Evolutionary conservation across 1,140 invertebrate species (phyloP).

Genomic region (Drosophila leontia): DNA sequence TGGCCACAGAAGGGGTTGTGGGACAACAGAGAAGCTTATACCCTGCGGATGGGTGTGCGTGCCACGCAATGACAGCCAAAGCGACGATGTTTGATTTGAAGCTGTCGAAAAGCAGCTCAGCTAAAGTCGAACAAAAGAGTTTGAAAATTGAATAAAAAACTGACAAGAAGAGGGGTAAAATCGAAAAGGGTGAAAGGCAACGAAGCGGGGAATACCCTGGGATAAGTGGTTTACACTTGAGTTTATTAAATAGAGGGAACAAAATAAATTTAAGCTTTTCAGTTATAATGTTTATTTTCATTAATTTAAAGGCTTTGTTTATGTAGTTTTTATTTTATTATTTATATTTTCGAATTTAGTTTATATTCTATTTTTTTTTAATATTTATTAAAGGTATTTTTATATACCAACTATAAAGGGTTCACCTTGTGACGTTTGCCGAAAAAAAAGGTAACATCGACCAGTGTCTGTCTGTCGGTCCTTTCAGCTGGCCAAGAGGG

Average conservation of each 20-base stretch:
- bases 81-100: slow-evolving; percentile 72
- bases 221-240: slow-evolving; percentile 14
- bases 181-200: slow-evolving; percentile 11
- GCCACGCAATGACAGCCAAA: slow-evolving; percentile 65
- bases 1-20: not conserved
- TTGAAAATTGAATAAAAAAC: slow-evolving; percentile 20
- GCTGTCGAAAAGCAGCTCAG: slow-evolving; percentile 66
- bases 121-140: slow-evolving; percentile 17
- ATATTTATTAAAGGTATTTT: too few relatives aligned
- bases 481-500: slow-evolving; percentile 20
- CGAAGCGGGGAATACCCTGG: slow-evolving; percentile 27
- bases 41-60: slow-evolving; percentile 39
- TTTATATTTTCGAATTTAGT: too few relatives aligned
- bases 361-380: too few relatives aligned
- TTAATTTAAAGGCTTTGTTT: too few relatives aligned
- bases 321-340: too few relatives aligned
- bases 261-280: not conserved
- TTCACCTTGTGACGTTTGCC: not conserved
- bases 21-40: not conserved
- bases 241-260: slow-evolving; percentile 12
- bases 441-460: slow-evolving; percentile 43
- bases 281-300: not conserved
- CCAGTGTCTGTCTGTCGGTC: slow-evolving; percentile 8
- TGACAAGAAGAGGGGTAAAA: slow-evolving; percentile 4
- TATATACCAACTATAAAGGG: too few relatives aligned